Evolutionary conservation across 2,888 invertebrate genomes (phyloP), one percentile per base, ranked within the genome.

Genomic region (Leptinotarsa haldemani): DNA sequence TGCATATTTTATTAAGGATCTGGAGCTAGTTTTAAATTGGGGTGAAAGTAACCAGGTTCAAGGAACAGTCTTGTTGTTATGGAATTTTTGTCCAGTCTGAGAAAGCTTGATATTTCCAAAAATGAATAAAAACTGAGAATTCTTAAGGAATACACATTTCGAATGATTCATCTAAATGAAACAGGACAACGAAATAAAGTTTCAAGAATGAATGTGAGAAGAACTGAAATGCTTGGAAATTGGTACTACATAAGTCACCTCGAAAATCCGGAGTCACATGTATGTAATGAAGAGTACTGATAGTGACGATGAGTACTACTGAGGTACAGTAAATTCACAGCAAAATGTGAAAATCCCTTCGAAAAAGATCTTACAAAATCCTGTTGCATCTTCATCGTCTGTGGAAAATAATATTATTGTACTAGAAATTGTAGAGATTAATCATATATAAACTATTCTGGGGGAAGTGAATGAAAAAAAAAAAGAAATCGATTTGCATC

Each of bases 101-200:
- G 20, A 20, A 20, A 20, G 20, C 20, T 20, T 20, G 1, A 22
- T 22, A 25, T 25, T 25, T 25, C 5, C 25, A 25, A 25, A 25
- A 25, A 25, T 25, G 5, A 5, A 0, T 0, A 25, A 25, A 25
- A 25, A 5, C 25, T 25, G 5, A 25, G 25, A 1, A 25, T 25
- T 25, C 5, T 25, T 3, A 25, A 5, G 3, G 25, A 25, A 25
- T 25, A 5, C 4, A 25, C 0, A 63, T 63, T 22, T 18, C 63
- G 30, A 63, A 63, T 63, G 63, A 63, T 63, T 40, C 25, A 63
- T 25, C 13, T 30, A 20, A 40, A 30, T 63, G 22, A 63, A 25
- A 15, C 40, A 1, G 12, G 40, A n/a, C 18, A 25, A 40, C 9
- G 1, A 40, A 40, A 40, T 30, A 7, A 63, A 40, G 16, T 63